Conservation (phyloP, 2,888 invertebrate species). For the Tupiocoris notatus region DNA sequence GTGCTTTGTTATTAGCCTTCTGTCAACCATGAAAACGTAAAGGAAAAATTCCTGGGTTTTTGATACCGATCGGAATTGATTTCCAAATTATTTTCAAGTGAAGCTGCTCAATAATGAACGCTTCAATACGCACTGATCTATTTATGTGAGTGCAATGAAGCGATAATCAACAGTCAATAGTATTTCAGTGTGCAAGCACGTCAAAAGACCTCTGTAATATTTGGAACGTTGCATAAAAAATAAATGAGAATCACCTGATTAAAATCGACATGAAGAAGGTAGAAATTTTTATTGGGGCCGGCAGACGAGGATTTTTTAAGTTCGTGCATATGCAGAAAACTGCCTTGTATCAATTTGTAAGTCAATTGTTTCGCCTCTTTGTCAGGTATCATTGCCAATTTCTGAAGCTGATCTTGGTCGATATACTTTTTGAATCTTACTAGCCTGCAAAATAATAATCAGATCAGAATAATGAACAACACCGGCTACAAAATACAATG, state of each 20-base stretch:
- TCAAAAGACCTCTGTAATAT: neutral
- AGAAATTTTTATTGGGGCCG: constrained; percentile 77
- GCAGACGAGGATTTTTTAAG: constrained; percentile 69
- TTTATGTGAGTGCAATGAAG: no score
- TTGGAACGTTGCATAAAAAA: neutral
- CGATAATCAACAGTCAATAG: no score
- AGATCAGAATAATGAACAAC: neutral
- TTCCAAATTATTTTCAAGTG: no score
- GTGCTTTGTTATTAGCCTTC: no score
- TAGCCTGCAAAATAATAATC: constrained; percentile 59
- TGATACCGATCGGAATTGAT: no score
- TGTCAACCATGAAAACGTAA: no score
- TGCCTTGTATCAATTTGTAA: constrained; percentile 80
- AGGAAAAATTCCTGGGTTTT: no score
- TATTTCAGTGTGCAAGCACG: no score
- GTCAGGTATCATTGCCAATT: constrained; percentile 87
- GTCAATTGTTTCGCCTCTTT: constrained; percentile 89
- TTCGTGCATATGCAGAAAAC: constrained; percentile 68
- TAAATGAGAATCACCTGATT: constrained; percentile 47
- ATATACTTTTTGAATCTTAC: constrained; percentile 76
- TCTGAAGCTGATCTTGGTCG: constrained; percentile 89
- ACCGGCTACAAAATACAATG: no score
- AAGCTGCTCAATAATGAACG: no score
- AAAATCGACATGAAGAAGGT: constrained; percentile 71
- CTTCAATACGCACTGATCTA: no score